These are phyloP conservation scores for Intellagama lesueurii DNA, from an alignment of 2,797 vertebrate species.

Conservation along the genomic window DNA sequence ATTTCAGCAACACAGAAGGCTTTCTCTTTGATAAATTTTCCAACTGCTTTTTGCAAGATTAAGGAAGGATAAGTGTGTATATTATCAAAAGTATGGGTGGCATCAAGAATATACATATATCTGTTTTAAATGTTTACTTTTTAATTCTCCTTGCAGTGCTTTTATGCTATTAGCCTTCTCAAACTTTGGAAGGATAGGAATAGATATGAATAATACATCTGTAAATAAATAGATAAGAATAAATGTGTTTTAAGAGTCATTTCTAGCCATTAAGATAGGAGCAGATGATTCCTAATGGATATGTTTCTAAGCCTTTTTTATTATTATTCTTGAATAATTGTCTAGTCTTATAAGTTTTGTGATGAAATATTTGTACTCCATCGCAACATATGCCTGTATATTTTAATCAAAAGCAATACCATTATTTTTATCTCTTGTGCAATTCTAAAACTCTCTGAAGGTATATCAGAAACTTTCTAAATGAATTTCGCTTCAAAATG, in stretches of 20 bases:
- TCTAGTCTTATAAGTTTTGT: background rate
- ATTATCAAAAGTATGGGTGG: background rate
- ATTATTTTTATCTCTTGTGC: background rate
- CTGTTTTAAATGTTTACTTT: background rate
- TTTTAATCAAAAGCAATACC: background rate
- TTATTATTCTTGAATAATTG: background rate
- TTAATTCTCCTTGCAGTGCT: background rate
- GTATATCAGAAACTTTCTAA: background rate
- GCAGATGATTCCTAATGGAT: background rate
- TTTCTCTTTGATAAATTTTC: background rate
- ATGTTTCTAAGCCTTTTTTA: background rate
- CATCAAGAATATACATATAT: too few relatives aligned
- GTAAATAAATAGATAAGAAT: background rate
- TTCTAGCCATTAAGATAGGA: background rate
- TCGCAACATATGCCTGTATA: background rate
- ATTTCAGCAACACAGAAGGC: background rate
- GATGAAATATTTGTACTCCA: background rate
- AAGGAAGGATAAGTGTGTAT: background rate
- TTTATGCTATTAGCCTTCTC: constrained; percentile 4
- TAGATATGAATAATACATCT: background rate
- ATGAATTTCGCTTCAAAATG: background rate
- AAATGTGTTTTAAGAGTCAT: fast-evolving
- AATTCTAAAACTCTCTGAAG: background rate
- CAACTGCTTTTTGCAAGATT: background rate
- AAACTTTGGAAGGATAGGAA: background rate